These are phyloP conservation scores for Strigamia crassipes DNA, from an alignment of 2,888 invertebrate species.

Conservation along the genomic window DNA sequence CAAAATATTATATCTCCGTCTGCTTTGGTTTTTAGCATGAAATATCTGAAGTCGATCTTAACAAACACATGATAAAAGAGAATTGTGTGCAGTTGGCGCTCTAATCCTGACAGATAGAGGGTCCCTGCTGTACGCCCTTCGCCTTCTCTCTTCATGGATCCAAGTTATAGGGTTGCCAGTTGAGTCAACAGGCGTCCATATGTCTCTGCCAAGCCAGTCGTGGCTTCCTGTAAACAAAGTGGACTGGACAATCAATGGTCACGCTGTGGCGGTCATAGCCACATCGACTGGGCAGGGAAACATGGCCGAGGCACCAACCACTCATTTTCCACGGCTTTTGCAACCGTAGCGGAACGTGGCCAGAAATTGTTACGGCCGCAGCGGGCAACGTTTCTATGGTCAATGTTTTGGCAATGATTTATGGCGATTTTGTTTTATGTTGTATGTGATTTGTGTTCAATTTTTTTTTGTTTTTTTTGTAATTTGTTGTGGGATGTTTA, in stretches of 20 bases:
- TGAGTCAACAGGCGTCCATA: constrained; percentile 38
- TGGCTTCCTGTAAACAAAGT: constrained; percentile 42
- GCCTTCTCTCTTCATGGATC: neutral
- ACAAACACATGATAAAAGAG: constrained; percentile 16
- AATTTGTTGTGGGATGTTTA: neutral
- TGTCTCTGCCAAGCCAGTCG: constrained; percentile 38
- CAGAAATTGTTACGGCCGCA: neutral
- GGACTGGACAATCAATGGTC: constrained; percentile 42
- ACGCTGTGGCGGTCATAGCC: constrained; percentile 29
- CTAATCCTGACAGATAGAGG: constrained; percentile 42
- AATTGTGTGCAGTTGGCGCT: neutral
- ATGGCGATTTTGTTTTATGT: neutral
- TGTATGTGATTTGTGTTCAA: neutral
- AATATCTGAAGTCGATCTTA: neutral
- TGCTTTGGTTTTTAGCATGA: neutral
- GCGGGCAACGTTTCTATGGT: neutral
- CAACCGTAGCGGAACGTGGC: neutral
- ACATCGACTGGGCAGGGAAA: constrained; percentile 8
- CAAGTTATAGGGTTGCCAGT: constrained; percentile 23
- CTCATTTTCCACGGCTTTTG: neutral
- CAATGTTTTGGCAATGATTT: constrained; percentile 26
- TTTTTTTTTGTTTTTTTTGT: neutral
- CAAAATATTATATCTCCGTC: neutral
- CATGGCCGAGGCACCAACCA: constrained; percentile 2
- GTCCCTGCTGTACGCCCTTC: neutral